Evolutionary conservation across 2,797 vertebrate species (phyloP).

Genomic region (Tenualosa thibaudeaui): DNA sequence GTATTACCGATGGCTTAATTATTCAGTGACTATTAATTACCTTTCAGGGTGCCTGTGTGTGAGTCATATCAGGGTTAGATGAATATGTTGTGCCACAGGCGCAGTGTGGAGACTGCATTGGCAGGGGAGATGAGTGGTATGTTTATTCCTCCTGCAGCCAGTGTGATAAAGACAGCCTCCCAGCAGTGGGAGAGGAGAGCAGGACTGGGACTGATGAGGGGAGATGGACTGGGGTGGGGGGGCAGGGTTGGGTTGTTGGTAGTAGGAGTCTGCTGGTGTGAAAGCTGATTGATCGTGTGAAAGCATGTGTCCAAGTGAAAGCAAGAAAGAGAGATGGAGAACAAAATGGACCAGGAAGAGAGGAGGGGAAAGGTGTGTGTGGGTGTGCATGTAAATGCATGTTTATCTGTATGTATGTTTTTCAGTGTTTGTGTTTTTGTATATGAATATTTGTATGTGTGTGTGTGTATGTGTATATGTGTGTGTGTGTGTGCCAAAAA

Average conservation of each 20-base stretch:
- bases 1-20: slow-evolving; percentile 71
- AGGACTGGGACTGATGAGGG: not conserved
- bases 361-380: slow-evolving; percentile 4
- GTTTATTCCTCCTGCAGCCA: too few relatives aligned
- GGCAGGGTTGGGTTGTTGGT: slow-evolving; percentile 27
- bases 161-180: too few relatives aligned
- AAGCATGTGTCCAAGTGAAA: too few relatives aligned
- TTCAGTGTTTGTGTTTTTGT: not conserved
- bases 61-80: not conserved
- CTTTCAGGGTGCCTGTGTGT: not conserved
- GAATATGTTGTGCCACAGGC: not conserved
- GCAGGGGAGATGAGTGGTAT: too few relatives aligned
- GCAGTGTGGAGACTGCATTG: too few relatives aligned
- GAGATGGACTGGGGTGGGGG: not conserved
- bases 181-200: too few relatives aligned
- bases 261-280: not conserved
- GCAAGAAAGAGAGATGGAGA: not conserved
- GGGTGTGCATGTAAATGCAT: slow-evolving; percentile 19
- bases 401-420: not conserved
- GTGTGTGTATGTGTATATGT: not conserved
- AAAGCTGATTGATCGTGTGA: too few relatives aligned
- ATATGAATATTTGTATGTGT: not conserved
- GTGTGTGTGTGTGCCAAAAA: not conserved
- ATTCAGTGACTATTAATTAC: slow-evolving; percentile 72
- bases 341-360: not conserved